A percentile compares a stretch with the other conserved stretches of the same genome.
phyloP scores from a whole-genome alignment of 2,888 invertebrate species.

The Brachyptera risi region DNA sequence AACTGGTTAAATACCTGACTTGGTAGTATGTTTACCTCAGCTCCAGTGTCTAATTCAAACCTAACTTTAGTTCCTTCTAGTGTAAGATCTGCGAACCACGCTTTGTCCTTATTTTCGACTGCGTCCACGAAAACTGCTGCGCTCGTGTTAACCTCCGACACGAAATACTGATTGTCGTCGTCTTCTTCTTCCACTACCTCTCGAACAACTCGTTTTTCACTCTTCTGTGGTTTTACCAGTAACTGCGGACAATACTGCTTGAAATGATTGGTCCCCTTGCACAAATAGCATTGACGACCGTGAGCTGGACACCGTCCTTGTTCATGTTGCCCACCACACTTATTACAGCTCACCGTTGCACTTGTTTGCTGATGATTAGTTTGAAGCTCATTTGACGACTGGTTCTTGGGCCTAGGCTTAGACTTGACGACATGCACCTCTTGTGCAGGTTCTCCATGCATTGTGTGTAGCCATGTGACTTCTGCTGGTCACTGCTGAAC shows the following conservation, averaged over 20 bases:
- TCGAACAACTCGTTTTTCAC: background rate
- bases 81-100: background rate
- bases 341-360: background rate
- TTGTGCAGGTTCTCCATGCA: background rate
- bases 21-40: background rate
- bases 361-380: no score
- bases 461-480: background rate
- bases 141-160: background rate
- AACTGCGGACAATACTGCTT: background rate
- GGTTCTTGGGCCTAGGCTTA: no score
- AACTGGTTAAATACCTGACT: background rate
- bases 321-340: background rate
- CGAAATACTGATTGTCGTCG: background rate
- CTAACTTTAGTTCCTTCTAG: background rate
- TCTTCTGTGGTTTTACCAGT: background rate
- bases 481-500: background rate
- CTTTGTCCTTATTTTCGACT: background rate
- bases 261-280: background rate
- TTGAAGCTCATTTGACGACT: background rate
- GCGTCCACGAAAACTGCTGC: background rate
- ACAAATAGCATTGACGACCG: background rate
- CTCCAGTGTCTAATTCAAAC: background rate
- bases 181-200: conserved; percentile 3
- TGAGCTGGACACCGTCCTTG: background rate
- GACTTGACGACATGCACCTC: no score